Evolutionary conservation across 92 coral and sea anemone genomes (phyloP), one percentile per base, ranked within the genome.

Genomic region (Epizoanthus illoricatus): DNA sequence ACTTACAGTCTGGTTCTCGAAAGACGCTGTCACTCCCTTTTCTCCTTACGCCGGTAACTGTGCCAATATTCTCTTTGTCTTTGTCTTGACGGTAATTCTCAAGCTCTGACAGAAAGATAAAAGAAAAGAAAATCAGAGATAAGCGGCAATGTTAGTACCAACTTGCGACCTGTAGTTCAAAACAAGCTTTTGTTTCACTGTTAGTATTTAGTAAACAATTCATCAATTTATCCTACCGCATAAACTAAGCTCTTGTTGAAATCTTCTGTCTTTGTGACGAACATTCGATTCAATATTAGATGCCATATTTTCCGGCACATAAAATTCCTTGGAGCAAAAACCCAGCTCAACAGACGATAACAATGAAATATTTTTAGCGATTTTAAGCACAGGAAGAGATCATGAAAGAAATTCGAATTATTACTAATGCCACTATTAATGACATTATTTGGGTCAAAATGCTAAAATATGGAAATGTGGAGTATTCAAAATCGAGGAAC

Each of bases 81-180:
- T 56, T 78, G 16, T 62, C 82, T 20, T 45, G 82, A 41, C 59
- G 70, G 67, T 64, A 78, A 52, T 12, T 42, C 60, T 62, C 82
- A 78, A 78, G 39, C 58, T 78, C 82, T 78, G 82, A 42, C 71
- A 78, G 65, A 63, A 78, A 33, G 71, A 78, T 78, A 78, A 43
- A 41, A 49, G 56, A 52, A 52, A 78, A 76, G 39, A 76, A 76
- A 76, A 76, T 62, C 69, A 12, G 21, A 39, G 59, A 61, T 76
- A 60, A 74, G 80, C 36, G 17, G 59, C 39, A 63, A 1, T 78
- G 60, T 78, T 43, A 43, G 71, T 42, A 42, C 49, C 72, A 78
- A 63, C 57, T 45, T 11, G 45, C 69, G 72, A 63, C 82, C 82
- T 78, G 82, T 63, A 41, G 65, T 62, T 42, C 71, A 42, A 76